Conservation (phyloP, 53 echinoderm and acorn worm species). For the Paracentrotus lividus region DNA sequence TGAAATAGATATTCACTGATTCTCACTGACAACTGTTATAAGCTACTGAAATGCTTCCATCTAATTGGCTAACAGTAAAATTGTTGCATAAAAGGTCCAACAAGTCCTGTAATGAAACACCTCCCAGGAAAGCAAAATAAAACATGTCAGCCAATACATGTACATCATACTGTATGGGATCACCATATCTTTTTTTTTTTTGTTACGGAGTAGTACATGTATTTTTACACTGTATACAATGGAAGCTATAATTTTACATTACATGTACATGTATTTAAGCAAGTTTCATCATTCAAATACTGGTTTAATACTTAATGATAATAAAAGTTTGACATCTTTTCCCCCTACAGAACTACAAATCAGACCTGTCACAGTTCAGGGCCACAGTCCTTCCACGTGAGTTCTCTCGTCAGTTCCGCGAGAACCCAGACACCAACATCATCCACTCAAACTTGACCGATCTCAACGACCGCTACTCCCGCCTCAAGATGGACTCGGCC, state of each 20-base stretch:
- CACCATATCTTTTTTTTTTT: no score
- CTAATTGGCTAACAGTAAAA: no score
- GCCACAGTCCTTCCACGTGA: conserved; percentile 83
- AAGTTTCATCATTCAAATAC: neutral
- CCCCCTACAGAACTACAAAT: conserved; percentile 80
- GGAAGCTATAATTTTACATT: neutral
- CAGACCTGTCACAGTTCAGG: conserved; percentile 88
- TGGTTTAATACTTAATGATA: neutral
- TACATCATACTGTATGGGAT: no score
- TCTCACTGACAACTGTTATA: no score
- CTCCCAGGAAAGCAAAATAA: no score
- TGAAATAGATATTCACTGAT: no score
- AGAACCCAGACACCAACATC: conserved; percentile 88
- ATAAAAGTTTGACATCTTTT: neutral
- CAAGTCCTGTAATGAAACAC: no score
- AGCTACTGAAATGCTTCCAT: no score
- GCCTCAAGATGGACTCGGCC: conserved; percentile 78
- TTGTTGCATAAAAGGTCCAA: no score
- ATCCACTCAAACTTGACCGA: conserved; percentile 75
- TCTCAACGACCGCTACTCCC: conserved; percentile 90
- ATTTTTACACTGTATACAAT: neutral
- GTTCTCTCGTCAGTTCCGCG: conserved; percentile 89
- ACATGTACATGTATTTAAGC: neutral
- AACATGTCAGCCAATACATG: no score
- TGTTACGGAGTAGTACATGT: no score